phyloP scores from a whole-genome alignment of 2,888 invertebrate species.

The Temnothorax rugatulus region DNA sequence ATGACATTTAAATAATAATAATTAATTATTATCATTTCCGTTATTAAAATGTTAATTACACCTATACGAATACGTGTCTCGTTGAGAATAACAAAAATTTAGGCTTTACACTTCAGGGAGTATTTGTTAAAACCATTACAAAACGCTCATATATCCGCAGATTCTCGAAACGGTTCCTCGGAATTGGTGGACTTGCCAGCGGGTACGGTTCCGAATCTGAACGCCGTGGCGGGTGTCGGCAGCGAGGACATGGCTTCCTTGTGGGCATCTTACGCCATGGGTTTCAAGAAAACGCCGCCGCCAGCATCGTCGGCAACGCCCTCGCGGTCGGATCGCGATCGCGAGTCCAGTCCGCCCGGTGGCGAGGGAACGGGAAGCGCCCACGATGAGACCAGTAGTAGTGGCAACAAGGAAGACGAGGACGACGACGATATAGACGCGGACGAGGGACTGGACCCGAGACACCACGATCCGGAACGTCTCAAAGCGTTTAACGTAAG shows the following conservation, averaged over 20 bases:
- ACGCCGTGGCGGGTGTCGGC: constrained; percentile 87
- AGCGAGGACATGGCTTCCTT: constrained; percentile 92
- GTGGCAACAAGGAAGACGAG: constrained; percentile 94
- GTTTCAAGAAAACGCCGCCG: constrained; percentile 88
- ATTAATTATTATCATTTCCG: constrained; percentile 27
- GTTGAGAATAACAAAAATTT: not conserved
- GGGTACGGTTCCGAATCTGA: constrained; percentile 86
- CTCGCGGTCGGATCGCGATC: constrained; percentile 84
- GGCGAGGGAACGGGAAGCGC: constrained; percentile 90
- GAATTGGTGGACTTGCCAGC: constrained; percentile 83
- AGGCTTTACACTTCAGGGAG: not conserved
- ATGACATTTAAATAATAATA: constrained; percentile 49
- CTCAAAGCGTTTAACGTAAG: constrained; percentile 98
- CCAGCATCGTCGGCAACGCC: constrained; percentile 84
- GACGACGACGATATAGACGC: constrained; percentile 96
- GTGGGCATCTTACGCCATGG: constrained; percentile 95
- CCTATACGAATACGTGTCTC: not conserved
- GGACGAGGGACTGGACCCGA: constrained; percentile 96
- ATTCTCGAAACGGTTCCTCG: constrained; percentile 84
- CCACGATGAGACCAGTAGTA: constrained; percentile 96
- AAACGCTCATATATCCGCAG: constrained; percentile 69
- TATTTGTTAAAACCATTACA: not conserved
- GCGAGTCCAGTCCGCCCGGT: constrained; percentile 90
- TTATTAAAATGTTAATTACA: constrained; percentile 45
- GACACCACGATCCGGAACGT: constrained; percentile 96